phyloP scores from a whole-genome alignment of 2,113 vertebrate species.

The Osmerus eperlanus region DNA sequence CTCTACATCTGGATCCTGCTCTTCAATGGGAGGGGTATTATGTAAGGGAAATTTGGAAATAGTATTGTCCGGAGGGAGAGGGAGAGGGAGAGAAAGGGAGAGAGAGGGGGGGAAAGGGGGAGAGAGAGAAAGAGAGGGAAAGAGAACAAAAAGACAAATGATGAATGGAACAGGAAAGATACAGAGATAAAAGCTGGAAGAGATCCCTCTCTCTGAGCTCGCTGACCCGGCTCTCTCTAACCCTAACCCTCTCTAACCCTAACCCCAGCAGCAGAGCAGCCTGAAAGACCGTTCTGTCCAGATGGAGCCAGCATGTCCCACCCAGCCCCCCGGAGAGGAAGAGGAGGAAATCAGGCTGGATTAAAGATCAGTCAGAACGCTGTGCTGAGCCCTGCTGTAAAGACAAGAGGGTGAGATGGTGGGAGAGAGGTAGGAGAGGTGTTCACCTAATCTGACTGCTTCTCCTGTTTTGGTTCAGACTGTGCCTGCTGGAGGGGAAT shows the following conservation, averaged over 20 bases:
- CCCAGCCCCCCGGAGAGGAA: constrained; percentile 22
- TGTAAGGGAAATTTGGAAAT: constrained; percentile 7
- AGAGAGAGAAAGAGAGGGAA: background rate
- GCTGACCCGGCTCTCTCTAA: no score
- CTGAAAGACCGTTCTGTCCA: background rate
- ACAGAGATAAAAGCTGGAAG: constrained; percentile 35
- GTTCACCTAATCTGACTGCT: constrained; percentile 12
- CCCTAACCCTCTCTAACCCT: no score
- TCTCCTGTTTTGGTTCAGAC: constrained; percentile 12
- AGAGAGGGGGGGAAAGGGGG: background rate
- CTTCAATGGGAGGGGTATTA: background rate
- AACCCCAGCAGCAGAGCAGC: background rate
- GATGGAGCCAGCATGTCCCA: background rate
- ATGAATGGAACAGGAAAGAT: background rate
- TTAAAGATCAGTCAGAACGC: constrained; percentile 31
- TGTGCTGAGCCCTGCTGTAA: constrained; percentile 35
- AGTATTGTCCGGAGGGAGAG: background rate
- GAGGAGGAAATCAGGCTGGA: constrained; percentile 54
- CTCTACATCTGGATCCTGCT: constrained; percentile 10
- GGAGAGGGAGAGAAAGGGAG: background rate
- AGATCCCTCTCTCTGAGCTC: constrained; percentile 25
- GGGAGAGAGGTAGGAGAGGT: background rate
- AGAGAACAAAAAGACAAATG: background rate
- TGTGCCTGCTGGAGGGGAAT: background rate
- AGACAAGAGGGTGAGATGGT: constrained; percentile 35